phyloP scores from a whole-genome alignment of 2,797 vertebrate genomes.

The Sebastolobus alascanus region DNA sequence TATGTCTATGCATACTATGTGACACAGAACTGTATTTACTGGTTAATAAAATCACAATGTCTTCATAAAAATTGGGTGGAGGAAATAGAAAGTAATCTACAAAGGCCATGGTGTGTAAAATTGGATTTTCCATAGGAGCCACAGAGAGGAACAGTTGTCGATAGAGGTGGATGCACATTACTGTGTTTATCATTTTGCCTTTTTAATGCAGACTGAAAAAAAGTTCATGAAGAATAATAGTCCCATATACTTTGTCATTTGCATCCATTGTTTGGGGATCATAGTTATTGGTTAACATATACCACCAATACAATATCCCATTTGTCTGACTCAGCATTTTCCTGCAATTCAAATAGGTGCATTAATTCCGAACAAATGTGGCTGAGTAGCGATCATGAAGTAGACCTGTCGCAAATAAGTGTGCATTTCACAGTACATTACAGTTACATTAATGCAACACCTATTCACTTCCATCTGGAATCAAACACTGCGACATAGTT shows the following conservation, averaged over 20 bases:
- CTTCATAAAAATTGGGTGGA: slow-evolving; percentile 82
- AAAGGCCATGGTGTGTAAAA: slow-evolving; percentile 87
- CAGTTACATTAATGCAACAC: slow-evolving; percentile 37
- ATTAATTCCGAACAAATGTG: slow-evolving; percentile 51
- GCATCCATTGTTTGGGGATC: slow-evolving; percentile 65
- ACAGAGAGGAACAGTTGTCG: slow-evolving; percentile 83
- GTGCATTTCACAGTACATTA: slow-evolving; percentile 62
- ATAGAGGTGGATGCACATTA: slow-evolving; percentile 80
- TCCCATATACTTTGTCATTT: slow-evolving; percentile 59
- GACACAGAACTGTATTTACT: slow-evolving; percentile 84
- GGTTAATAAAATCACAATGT: slow-evolving; percentile 86
- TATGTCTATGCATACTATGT: slow-evolving; percentile 74
- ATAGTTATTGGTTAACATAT: slow-evolving; percentile 49
- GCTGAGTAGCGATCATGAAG: slow-evolving; percentile 9
- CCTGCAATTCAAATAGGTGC: slow-evolving; percentile 33
- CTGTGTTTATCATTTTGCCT: slow-evolving; percentile 75
- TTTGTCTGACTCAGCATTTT: slow-evolving; percentile 61
- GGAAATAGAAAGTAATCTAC: slow-evolving; percentile 85
- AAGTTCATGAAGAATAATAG: slow-evolving; percentile 75
- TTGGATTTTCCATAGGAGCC: slow-evolving; percentile 86
- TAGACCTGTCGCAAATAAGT: slow-evolving; percentile 36
- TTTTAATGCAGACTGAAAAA: slow-evolving; percentile 66
- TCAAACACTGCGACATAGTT: slow-evolving; percentile 7
- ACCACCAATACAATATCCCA: slow-evolving; percentile 37
- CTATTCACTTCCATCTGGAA: slow-evolving; percentile 24